phyloP scores from a whole-genome alignment of 2,888 invertebrate species.

The Toxonevra muliebris region DNA sequence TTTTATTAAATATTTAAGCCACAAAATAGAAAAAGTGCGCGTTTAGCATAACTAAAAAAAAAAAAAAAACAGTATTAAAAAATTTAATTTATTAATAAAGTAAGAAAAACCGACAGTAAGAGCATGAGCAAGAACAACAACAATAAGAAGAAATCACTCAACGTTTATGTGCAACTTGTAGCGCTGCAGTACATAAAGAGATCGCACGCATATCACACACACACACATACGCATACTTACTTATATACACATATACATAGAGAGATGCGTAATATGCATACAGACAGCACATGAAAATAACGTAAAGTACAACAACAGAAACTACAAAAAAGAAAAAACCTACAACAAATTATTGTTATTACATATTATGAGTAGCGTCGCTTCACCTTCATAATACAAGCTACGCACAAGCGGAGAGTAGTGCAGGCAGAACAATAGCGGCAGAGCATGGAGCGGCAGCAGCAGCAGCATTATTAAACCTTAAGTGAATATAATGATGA shows the following conservation, averaged over 20 bases:
- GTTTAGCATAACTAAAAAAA: conserved; percentile 1
- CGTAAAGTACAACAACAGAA: conserved; percentile 13
- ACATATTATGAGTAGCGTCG: conserved; percentile 40
- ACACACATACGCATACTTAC: conserved; percentile 12
- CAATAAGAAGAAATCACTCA: conserved; percentile 2
- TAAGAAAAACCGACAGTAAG: background rate
- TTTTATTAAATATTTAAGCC: background rate
- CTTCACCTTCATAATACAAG: too few species aligned
- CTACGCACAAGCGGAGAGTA: too few species aligned
- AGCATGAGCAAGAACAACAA: background rate
- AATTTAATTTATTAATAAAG: conserved; percentile 7
- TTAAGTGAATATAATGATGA: conserved; percentile 50
- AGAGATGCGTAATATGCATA: background rate
- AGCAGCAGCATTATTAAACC: conserved; percentile 46
- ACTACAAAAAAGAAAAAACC: conserved; percentile 16
- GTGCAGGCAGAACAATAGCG: background rate
- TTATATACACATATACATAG: conserved; percentile 14
- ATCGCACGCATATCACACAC: conserved; percentile 6
- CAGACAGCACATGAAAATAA: background rate
- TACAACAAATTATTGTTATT: conserved; percentile 33
- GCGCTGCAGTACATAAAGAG: too few species aligned
- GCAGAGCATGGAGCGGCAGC: background rate
- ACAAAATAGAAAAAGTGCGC: too few species aligned
- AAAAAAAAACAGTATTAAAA: conserved; percentile 6
- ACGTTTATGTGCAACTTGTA: background rate